Percentiles rank a stretch among this genome's conserved stretches.
These are phyloP conservation scores for Octodon degus DNA, from an alignment of 2,113 vertebrate genomes.

Conservation along the genomic window DNA sequence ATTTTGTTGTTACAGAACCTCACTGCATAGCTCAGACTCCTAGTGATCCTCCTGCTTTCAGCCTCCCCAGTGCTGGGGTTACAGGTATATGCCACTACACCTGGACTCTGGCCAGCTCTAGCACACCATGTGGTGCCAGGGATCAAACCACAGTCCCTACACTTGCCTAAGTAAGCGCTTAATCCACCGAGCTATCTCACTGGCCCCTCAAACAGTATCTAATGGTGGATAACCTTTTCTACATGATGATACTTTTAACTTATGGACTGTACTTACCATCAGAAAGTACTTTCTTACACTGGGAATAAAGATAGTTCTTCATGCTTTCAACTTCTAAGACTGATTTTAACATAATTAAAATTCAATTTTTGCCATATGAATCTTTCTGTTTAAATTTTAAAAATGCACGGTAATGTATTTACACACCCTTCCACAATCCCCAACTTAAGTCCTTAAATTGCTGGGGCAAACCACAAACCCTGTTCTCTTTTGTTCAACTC, in stretches of 20 bases:
- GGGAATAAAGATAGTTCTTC: background rate
- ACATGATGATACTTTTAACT: background rate
- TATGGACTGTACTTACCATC: background rate
- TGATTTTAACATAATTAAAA: slow-evolving; percentile 8
- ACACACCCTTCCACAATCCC: background rate
- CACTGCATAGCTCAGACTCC: too few relatives aligned
- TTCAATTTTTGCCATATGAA: background rate
- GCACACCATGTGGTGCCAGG: too few relatives aligned
- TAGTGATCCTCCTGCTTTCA: too few relatives aligned
- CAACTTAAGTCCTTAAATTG: background rate
- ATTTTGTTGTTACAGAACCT: too few relatives aligned
- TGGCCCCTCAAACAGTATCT: background rate
- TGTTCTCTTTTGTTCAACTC: background rate
- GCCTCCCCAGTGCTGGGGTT: too few relatives aligned
- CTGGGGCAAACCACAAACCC: background rate
- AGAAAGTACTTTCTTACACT: background rate
- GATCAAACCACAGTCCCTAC: too few relatives aligned
- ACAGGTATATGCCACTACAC: too few relatives aligned
- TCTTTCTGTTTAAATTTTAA: background rate
- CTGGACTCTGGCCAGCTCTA: too few relatives aligned
- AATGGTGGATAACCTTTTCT: background rate
- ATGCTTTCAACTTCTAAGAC: background rate
- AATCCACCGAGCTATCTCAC: too few relatives aligned
- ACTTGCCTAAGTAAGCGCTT: too few relatives aligned
- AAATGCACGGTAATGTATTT: background rate